Base-by-base conservation (phyloP, 2,888 invertebrate species). In the Tillus elongatus region DNA sequence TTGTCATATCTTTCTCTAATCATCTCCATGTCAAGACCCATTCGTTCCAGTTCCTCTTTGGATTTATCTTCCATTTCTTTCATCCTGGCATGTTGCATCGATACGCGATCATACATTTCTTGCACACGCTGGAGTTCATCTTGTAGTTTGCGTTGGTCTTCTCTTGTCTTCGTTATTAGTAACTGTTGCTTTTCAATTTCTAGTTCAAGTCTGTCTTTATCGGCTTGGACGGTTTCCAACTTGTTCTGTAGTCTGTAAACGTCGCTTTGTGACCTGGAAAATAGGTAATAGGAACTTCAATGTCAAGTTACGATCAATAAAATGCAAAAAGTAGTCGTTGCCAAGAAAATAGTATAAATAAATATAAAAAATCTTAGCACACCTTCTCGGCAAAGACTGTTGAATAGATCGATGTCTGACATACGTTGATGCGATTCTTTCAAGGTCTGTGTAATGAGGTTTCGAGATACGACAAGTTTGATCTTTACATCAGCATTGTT, bases 11-110 rank as follows among this genome's bases (percentile, higher is more conserved):
- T 75, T 52, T 92, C 91, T 31, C 89, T 75, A 44, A 87, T 77
- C 75, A 91, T 84, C 61, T 90, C 89, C 14, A 88, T 72, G 53
- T 91, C 91, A 35, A 86, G 77, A 49, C 77, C 69, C 49, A 84
- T 60, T 49, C 84, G 72, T 52, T 85, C 86, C 57, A 85, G 70
- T 50, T 85, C 86, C 57, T 86, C 85, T 54, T 90, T 88, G 15
- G 86, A 82, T 60, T 91, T 91, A 50, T 92, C 91, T 68, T 92
- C 92, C 52, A 81, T 76, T 64, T 92, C 92, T 63, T 90, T 90
- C 35, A 86, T 81, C 49, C 91, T 76, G 39, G 79, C 79, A 14
- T 91, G 69, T 61, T 92, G 90, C 50, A 91, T 70, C 8, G 86
- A 81, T 10, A 88, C 82, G 45, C 91, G 74, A 53, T 91, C 90